Percentiles rank a stretch among this genome's conserved stretches.
Conservation (phyloP, 2,888 invertebrate species). For the Holacanthella duospinosa region DNA sequence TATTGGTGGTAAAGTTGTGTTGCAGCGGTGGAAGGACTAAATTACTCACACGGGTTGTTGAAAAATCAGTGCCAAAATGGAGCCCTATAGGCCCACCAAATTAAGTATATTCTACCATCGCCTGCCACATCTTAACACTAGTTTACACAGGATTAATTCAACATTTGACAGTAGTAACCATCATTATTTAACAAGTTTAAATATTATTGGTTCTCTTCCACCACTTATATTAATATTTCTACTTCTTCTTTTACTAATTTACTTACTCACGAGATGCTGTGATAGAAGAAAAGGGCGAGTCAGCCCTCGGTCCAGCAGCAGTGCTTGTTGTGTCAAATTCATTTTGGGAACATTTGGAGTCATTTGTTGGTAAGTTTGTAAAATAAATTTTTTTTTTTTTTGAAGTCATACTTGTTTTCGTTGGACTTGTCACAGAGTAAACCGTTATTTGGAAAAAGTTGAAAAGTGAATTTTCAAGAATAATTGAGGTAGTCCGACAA, state of each 20-base stretch:
- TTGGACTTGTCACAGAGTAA: background rate
- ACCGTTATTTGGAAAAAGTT: background rate
- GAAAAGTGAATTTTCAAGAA: background rate
- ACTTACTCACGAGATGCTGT: constrained; percentile 89
- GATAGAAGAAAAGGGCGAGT: constrained; percentile 49
- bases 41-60: too few relatives aligned
- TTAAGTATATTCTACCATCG: constrained; percentile 40
- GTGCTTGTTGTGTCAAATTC: constrained; percentile 59
- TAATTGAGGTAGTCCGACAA: too few relatives aligned
- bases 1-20: too few relatives aligned
- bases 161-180: constrained; percentile 83
- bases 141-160: constrained; percentile 77
- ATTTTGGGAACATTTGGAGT: constrained; percentile 54
- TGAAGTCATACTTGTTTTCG: too few relatives aligned
- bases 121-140: constrained; percentile 84
- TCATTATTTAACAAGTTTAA: constrained; percentile 46
- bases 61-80: background rate
- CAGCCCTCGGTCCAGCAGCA: background rate
- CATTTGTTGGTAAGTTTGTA: constrained; percentile 56
- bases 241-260: constrained; percentile 74
- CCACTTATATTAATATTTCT: constrained; percentile 86
- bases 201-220: constrained; percentile 86
- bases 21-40: too few relatives aligned
- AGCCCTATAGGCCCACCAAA: background rate
- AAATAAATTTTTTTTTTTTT: too few relatives aligned